Base-by-base conservation (phyloP, 2,113 vertebrate genomes). In the Puma concolor region DNA sequence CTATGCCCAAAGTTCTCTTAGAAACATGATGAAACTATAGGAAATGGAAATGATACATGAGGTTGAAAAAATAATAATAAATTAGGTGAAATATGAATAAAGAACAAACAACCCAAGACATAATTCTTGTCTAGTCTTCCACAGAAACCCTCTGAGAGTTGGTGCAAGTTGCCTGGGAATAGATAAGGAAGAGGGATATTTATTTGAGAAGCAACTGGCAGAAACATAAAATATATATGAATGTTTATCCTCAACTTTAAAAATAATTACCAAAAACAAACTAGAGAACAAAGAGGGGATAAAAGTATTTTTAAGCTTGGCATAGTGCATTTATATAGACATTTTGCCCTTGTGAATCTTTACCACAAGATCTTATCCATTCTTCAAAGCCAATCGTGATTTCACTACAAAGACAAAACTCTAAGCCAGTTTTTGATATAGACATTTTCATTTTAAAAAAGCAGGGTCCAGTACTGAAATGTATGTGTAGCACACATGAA, bases 351-450 rank as follows among this genome's bases (percentile, higher is more conserved):
- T 23, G 17, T 38, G 81, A 92, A 48, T 69, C 72, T 76, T 71
- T 50, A 29, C 33, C 52, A 74, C 44, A 82, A 91, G 67, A 54
- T 54, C 33, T 76, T 50, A 44, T 11, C 27, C 19, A 60, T 29
- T 74, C 76, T 69, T 84, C 81, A 92, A 77, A 57, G 33, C 10
- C 57, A 48, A 69, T 29, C 66, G 60, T 44, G 52, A 86, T 66
- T 96, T 29, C 15, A 92, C 38, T 82, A 69, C n/a, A 92, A 69
- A 82, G 60, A 91, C n/a, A 94, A 82, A 92, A 86, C 29, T 57
- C 36, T 36, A 83, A 95, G 33, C 5, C 27, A 90, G 41, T 33
- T 95, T 89, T 96, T 86, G 38, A 96, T 31, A 85, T 0, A 89
- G 57, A 94, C 48, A 85, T 76, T 87, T 76, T 52, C 66, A 63